Percentiles rank a stretch among this genome's conserved stretches.
phyloP scores from a whole-genome alignment of 2,888 invertebrate species.

The Orthonychiurus folsomi region DNA sequence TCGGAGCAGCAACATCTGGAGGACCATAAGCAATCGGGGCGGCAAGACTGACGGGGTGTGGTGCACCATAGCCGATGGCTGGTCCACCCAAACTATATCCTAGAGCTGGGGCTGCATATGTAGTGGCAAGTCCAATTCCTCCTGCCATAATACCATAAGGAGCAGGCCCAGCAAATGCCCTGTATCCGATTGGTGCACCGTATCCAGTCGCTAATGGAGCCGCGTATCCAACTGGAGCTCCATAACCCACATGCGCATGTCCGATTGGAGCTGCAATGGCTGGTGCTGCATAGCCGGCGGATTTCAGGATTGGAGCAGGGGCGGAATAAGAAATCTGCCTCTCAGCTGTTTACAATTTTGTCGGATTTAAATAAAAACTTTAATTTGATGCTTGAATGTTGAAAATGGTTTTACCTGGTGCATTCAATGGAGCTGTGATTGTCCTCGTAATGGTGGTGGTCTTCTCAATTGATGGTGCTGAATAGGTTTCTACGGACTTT shows the following conservation, averaged over 20 bases:
- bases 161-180: slow-evolving; percentile 2
- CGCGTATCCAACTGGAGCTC: slow-evolving; percentile 1
- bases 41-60: no score
- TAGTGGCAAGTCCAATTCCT: not conserved
- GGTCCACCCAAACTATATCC: slow-evolving; percentile 32
- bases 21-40: not conserved
- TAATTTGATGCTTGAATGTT: no score
- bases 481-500: slow-evolving; percentile 24
- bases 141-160: not conserved
- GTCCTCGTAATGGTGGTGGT: slow-evolving; percentile 26
- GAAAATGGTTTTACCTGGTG: no score
- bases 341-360: no score
- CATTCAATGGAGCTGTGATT: slow-evolving; percentile 25
- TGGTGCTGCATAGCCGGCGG: slow-evolving; percentile 15
- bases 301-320: not conserved
- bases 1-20: not conserved
- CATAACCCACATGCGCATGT: slow-evolving; percentile 7
- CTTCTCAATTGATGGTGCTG: slow-evolving; percentile 26
- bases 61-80: not conserved
- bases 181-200: slow-evolving; percentile 12
- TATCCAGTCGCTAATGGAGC: slow-evolving; percentile 3
- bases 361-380: no score
- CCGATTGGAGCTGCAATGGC: slow-evolving; percentile 1
- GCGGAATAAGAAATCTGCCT: slow-evolving; percentile 17
- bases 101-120: slow-evolving; percentile 31